Base-by-base conservation (phyloP, 2,888 invertebrate species). In the Platycheirus rosarum region DNA sequence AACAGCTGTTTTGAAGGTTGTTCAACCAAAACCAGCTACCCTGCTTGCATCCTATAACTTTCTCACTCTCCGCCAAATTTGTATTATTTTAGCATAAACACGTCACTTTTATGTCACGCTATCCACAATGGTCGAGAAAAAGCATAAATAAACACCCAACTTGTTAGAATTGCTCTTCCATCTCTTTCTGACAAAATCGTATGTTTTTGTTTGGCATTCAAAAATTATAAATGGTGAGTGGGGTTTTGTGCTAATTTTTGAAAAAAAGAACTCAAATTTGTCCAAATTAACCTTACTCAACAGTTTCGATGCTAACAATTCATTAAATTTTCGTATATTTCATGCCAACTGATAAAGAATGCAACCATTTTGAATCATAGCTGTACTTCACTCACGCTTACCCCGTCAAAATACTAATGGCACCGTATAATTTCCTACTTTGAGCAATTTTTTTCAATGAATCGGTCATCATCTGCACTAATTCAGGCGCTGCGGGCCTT, bases 181-280 rank as follows among this genome's bases (percentile, higher is more conserved):
- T 87, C 89, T 87, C 88, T 79, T 85, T 89, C 87, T 85, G 66
- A 48, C 88, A 88, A 88, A 89, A 89, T 89, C 89, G 87, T 86
- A 89, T 87, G 89, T 87, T 88, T n/a, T 87, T 87, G 32, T 18
- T 42, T 14, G 26, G 16, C 2, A 29, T 11, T n/a, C 16, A 60
- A 23, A 23, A 40, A 9, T 20, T 46, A n/a, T 46, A 1, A 46
- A 4, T 48, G 16, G 44, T 48, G 48, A 23, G 48, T 48, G 48
- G 48, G 23, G 13, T 40, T 40, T 29, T 9, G 5, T 9, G 32
- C 26, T 26, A 26, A n/a, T 26, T 13, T 48, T 26, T 48, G 16
- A 40, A n/a, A 11, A 44, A 3, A 7, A 2, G 42, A 42, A 2
- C 42, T 8, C 9, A 35, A 35, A 11, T 35, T 8, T 2, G 23